These are phyloP conservation scores for Paraescarpia echinospica DNA, from an alignment of 1,140 invertebrate genomes.

Conservation along the genomic window DNA sequence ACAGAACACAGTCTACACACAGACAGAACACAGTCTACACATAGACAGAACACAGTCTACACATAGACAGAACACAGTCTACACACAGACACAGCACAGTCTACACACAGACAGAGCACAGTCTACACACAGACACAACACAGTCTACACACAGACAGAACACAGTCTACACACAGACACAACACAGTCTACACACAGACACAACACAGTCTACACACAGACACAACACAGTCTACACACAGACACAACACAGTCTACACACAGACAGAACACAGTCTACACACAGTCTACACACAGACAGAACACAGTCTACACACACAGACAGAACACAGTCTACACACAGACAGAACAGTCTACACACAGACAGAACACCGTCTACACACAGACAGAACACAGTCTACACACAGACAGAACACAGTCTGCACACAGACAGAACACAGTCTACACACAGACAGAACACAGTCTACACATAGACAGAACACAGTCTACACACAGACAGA, in stretches of 20 bases:
- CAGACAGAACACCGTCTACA: slow-evolving; percentile 33
- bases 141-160: slow-evolving; percentile 35
- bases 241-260: slow-evolving; percentile 36
- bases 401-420: slow-evolving; percentile 29
- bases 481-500: slow-evolving; percentile 36
- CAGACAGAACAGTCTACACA: too few relatives aligned
- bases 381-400: slow-evolving; percentile 35
- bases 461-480: slow-evolving; percentile 35
- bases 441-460: slow-evolving; percentile 35
- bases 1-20: slow-evolving; percentile 35
- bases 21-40: slow-evolving; percentile 35
- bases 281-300: slow-evolving; percentile 41
- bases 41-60: slow-evolving; percentile 33
- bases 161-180: too few relatives aligned
- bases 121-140: slow-evolving; percentile 35
- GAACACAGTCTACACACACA: slow-evolving; percentile 24
- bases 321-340: neutral
- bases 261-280: neutral
- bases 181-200: slow-evolving; percentile 43
- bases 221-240: slow-evolving; percentile 35
- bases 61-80: slow-evolving; percentile 18
- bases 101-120: slow-evolving; percentile 36
- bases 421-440: slow-evolving; percentile 31
- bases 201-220: slow-evolving; percentile 34
- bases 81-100: too few relatives aligned